Percentiles rank a stretch among this genome's conserved stretches.
Evolutionary conservation across 1,140 invertebrate species (phyloP).

Genomic region (Drosophila ercepeae): DNA sequence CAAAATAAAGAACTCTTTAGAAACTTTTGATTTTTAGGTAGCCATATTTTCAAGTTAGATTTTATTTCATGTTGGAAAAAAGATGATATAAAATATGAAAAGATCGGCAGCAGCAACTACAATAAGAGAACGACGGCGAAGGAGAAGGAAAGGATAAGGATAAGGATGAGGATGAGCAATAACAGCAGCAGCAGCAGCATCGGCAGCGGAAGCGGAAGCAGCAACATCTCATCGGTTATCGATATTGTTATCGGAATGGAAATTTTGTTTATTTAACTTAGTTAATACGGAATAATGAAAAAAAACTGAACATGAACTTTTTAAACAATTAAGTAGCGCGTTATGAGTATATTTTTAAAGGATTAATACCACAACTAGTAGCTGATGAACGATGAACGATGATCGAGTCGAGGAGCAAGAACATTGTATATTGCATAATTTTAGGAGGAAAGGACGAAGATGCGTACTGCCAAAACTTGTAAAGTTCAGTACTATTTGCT

Average conservation of each 20-base stretch:
- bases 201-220: constrained; percentile 9
- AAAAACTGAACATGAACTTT: constrained; percentile 51
- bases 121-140: constrained; percentile 10
- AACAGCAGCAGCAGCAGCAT: not conserved
- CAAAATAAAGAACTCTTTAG: constrained; percentile 15
- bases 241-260: constrained; percentile 41
- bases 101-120: constrained; percentile 8
- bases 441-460: constrained; percentile 52
- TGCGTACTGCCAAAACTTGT: constrained; percentile 83
- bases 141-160: constrained; percentile 6
- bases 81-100: not conserved
- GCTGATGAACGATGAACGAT: constrained; percentile 25
- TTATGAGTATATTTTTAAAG: constrained; percentile 75
- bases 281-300: constrained; percentile 54
- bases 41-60: constrained; percentile 49
- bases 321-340: constrained; percentile 79
- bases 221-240: constrained; percentile 8
- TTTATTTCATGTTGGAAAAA: constrained; percentile 24
- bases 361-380: constrained; percentile 47
- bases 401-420: constrained; percentile 33
- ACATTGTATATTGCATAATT: constrained; percentile 80
- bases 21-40: constrained; percentile 43
- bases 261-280: constrained; percentile 77
- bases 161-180: too few species aligned
- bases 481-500: constrained; percentile 82